Evolutionary conservation across 2,888 invertebrate genomes (phyloP).

Genomic region (Leptopilina drosophilae): DNA sequence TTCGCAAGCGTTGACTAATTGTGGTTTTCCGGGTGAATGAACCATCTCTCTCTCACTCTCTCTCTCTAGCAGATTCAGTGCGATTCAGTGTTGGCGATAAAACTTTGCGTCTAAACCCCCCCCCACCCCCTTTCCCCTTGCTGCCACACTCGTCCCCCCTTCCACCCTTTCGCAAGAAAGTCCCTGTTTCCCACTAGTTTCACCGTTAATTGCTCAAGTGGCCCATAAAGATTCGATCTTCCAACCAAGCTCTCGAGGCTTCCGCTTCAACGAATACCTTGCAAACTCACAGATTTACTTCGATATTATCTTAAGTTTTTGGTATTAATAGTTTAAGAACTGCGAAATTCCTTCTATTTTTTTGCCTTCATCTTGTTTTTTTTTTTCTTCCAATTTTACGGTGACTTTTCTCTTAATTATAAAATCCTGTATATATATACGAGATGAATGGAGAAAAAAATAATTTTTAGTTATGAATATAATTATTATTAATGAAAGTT

Average conservation of each 20-base stretch:
- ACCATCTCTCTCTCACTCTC: neutral
- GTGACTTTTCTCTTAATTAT: too few species aligned
- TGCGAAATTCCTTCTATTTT: constrained; percentile 43
- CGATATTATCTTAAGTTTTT: constrained; percentile 52
- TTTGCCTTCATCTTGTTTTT: neutral
- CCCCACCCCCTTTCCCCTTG: too few species aligned
- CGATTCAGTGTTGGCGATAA: constrained; percentile 35
- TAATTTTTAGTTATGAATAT: too few species aligned
- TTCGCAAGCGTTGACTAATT: constrained; percentile 39
- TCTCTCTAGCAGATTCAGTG: constrained; percentile 21
- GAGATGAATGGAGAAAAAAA: too few species aligned
- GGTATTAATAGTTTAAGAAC: constrained; percentile 48
- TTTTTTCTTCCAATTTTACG: neutral
- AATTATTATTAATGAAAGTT: too few species aligned
- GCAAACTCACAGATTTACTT: constrained; percentile 50
- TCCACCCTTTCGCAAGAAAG: neutral
- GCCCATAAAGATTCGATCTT: constrained; percentile 56
- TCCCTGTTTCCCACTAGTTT: constrained; percentile 55
- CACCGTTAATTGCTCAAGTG: constrained; percentile 58
- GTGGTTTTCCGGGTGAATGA: constrained; percentile 38
- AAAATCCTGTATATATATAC: too few species aligned
- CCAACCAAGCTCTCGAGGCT: constrained; percentile 48
- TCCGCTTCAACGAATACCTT: constrained; percentile 51
- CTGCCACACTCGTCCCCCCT: too few species aligned
- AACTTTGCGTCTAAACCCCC: constrained; percentile 21